A percentile compares a stretch with the other conserved stretches of the same genome.
Evolutionary conservation across 2,888 invertebrate genomes (phyloP).

Genomic region (Hypercompe scribonia): DNA sequence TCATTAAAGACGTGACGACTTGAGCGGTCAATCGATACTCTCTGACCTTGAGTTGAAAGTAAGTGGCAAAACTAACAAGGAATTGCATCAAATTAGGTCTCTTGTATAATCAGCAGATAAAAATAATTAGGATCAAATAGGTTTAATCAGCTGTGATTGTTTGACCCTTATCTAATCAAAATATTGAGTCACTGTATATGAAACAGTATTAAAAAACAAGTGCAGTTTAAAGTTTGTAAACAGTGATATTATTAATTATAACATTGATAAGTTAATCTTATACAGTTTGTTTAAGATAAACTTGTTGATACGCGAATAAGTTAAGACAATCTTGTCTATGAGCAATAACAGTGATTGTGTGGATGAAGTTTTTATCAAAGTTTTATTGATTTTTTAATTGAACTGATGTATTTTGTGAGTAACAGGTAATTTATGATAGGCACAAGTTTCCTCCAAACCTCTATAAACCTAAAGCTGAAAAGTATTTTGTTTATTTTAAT

Average conservation of each 20-base stretch:
- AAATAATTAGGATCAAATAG: neutral
- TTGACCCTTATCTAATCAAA: conserved; percentile 21
- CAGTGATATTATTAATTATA: conserved; percentile 22
- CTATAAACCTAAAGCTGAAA: neutral
- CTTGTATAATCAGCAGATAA: neutral
- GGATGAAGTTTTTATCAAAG: neutral
- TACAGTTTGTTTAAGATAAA: conserved; percentile 11
- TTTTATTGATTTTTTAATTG: neutral
- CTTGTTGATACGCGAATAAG: conserved; percentile 8
- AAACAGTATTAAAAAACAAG: conserved; percentile 20
- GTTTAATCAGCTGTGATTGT: neutral
- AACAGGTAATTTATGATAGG: neutral
- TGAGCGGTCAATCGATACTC: neutral
- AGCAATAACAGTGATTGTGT: neutral
- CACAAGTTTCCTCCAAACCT: neutral
- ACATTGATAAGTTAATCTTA: conserved; percentile 14
- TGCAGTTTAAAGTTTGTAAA: conserved; percentile 19
- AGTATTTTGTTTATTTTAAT: neutral
- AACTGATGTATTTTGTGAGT: neutral
- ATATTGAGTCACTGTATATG: conserved; percentile 28
- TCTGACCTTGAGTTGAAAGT: neutral
- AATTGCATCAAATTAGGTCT: neutral
- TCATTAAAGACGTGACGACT: neutral
- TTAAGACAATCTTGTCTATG: conserved; percentile 4
- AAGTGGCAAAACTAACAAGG: neutral